Base-by-base conservation (phyloP, 2,113 vertebrate species). In the Recurvirostra avosetta region DNA sequence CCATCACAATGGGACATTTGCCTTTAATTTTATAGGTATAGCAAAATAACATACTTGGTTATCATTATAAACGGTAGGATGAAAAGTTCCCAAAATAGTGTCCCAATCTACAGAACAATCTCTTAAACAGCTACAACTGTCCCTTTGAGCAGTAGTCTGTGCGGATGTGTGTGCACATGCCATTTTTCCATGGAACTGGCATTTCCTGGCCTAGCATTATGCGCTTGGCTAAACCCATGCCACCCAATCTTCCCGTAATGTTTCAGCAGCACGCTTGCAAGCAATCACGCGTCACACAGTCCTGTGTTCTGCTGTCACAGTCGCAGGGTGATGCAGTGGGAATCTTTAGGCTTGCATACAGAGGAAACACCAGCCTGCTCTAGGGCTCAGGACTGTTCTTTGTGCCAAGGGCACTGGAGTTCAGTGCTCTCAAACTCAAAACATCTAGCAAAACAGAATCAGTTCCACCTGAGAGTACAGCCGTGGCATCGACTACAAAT, bases 291-390 rank as follows among this genome's bases (percentile, higher is more conserved):
- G 12, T 18, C 19, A 5, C 38, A 15, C 1, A n/a, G 63, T 8
- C n/a, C 50, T 21, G 40, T 14, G 38, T 36, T 41, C n/a, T 40
- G 40, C 45, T 21, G 8, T 32, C 58, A 16, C n/a, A 55, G 58
- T 7, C 3, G 0, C n/a, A n/a, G 43, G 5, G 59, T 25, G 50
- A 63, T 13, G 43, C 36, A 26, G 8, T 2, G 11, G 52, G n/a
- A 91, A 7, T n/a, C 32, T 63, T 63, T 43, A 68, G 34, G 53
- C 23, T 50, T 5, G 0, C 32, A 0, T 15, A 36, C 55, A 75
- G 41, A 43, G 55, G 43, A 50, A 83, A 59, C 58, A 63, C 10
- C 90, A 62, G 12, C 41, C 52, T 47, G 56, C 32, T 56, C 53
- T 10, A 36, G 45, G 47, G 38, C 32, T 84, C 61, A 78, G 52